Evolutionary conservation across 64 coral and sea anemone genomes (phyloP), one percentile per base, ranked within the genome.

Genomic region (Montipora foliosa): DNA sequence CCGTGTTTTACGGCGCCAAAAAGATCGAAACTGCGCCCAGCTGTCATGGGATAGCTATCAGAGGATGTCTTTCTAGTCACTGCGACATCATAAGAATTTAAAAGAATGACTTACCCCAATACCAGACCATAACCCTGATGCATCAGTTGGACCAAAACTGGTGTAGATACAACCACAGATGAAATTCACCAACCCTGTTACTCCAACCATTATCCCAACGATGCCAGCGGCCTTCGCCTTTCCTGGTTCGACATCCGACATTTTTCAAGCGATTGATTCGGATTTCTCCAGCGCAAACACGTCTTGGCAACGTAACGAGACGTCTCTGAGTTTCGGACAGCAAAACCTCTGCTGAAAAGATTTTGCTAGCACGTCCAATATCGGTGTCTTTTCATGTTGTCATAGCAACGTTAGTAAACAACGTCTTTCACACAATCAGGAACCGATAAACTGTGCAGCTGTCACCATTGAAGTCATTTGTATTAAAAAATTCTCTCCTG

Each of bases 221-320:
- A 85, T 85, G 6, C 82, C 82, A 25, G 82, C 82, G 19, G 82
- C 57, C 44, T 67, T 85, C 59, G 82, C 82, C 59, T 85, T 87
- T 6, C 84, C 84, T 21, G 44, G 17, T 75, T 87, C 84, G 20
- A 48, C 84, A 22, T 87, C 67, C 14, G 47, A 6, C 78, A 59
- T 49, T 59, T 19, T 80, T 46, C 20, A 9, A 8, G 53, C 3
- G 6, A 11, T 57, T 57, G 53, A 8, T 64, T 64, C 61, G 4
- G 13, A 64, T 64, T 64, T 64, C 4, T 16, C 61, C 13, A 12
- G 61, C 14, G 14, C 61, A 12, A 64, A 64, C 9, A 14, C 14
- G 61, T 64, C 61, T 64, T 64, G 61, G 13, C 61, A 64, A 15
- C 13, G 61, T 4, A 64, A 14, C 61, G 61, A 64, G 13, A 64